These are phyloP conservation scores for Euclidia mi DNA, from an alignment of 2,888 invertebrate species.

Conservation along the genomic window DNA sequence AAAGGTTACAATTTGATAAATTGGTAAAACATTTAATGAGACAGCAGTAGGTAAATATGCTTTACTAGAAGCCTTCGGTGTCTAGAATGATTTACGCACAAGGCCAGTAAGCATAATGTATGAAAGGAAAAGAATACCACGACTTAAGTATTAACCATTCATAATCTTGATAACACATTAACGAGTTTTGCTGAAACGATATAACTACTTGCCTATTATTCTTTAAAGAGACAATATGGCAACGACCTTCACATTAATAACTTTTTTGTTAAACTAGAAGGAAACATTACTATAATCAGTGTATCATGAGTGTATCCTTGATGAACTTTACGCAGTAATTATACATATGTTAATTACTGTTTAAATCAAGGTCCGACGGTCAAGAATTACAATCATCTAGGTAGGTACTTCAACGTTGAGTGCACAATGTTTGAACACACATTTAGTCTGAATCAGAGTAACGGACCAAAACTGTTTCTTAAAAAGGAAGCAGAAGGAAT, in stretches of 20 bases:
- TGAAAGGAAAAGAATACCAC: no score
- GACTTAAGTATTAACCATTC: no score
- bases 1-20: no score
- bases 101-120: no score
- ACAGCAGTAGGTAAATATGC: no score
- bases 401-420: constrained; percentile 4
- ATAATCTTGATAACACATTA: no score
- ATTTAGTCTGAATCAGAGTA: background rate
- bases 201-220: background rate
- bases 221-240: constrained; percentile 4
- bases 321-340: constrained; percentile 27
- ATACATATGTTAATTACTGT: constrained; percentile 35
- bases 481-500: no score
- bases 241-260: constrained; percentile 7
- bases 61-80: no score
- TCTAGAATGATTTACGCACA: no score
- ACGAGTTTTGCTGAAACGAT: background rate
- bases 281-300: constrained; percentile 35
- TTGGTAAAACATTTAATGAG: no score
- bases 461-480: background rate
- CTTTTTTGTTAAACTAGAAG: constrained; percentile 19
- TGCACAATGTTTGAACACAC: no score
- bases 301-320: constrained; percentile 37
- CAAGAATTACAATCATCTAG: constrained; percentile 21
- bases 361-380: constrained; percentile 40